A percentile compares a stretch with the other conserved stretches of the same genome.
Conservation (phyloP, 2,888 invertebrate genomes). For the Mayetiola destructor region DNA sequence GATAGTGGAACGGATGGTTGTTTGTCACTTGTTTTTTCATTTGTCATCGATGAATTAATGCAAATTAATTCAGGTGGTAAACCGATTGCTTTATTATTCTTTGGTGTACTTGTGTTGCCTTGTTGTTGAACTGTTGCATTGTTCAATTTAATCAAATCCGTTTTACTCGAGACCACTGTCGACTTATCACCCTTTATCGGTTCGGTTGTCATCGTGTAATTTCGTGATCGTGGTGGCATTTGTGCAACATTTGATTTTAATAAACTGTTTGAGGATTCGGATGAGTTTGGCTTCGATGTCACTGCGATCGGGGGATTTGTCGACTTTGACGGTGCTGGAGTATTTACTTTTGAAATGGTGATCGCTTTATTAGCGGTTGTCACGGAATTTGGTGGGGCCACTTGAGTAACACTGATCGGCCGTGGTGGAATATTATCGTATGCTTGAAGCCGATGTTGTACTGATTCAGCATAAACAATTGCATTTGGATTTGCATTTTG, state of each 20-base stretch:
- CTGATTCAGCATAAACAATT: slow-evolving; percentile 62
- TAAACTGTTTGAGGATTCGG: background rate
- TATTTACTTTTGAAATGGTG: background rate
- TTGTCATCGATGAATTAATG: slow-evolving; percentile 15
- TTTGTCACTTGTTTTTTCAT: background rate
- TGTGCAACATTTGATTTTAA: background rate
- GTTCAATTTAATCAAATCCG: slow-evolving; percentile 18
- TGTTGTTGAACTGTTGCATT: slow-evolving; percentile 29
- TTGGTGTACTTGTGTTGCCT: slow-evolving; percentile 9
- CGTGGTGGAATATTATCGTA: slow-evolving; percentile 44
- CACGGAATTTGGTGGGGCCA: background rate
- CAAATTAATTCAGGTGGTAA: slow-evolving; percentile 21
- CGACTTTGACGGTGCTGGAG: background rate
- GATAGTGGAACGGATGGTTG: background rate
- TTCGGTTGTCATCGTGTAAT: background rate
- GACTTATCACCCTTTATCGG: background rate
- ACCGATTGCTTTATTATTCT: slow-evolving; percentile 11
- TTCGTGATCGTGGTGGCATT: background rate
- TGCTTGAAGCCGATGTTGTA: slow-evolving; percentile 60
- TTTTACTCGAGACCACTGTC: background rate
- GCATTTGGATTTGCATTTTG: slow-evolving; percentile 60
- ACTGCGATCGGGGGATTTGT: background rate
- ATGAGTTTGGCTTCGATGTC: background rate
- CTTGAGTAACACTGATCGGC: slow-evolving; percentile 4
- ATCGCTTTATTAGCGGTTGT: slow-evolving; percentile 1